Conservation (phyloP, 1,140 invertebrate genomes). For the Drosophila mojavensis region DNA sequence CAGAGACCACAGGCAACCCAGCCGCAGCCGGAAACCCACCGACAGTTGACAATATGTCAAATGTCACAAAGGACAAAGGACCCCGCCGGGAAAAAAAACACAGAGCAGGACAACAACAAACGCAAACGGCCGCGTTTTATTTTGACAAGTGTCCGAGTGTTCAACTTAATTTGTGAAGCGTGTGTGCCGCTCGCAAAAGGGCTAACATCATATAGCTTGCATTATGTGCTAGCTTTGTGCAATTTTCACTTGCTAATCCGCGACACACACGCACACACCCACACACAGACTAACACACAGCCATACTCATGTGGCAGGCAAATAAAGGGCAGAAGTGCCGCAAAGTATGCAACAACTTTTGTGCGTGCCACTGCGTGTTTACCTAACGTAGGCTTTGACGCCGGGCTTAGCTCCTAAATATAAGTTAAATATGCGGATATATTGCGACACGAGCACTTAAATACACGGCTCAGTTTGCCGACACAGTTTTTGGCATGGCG, state of each 20-base stretch:
- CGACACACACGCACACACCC: conserved; percentile 43
- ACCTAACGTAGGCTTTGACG: conserved; percentile 18
- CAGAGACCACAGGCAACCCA: conserved; percentile 1
- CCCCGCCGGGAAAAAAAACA: conserved; percentile 13
- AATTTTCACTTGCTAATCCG: conserved; percentile 72
- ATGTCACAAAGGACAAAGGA: conserved; percentile 70
- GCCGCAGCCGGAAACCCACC: conserved; percentile 12
- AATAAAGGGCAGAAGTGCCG: conserved; percentile 27
- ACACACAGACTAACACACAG: conserved; percentile 6
- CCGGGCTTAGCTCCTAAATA: conserved; percentile 47
- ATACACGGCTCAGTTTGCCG: not conserved
- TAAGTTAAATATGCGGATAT: conserved; percentile 57
- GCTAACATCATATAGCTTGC: conserved; percentile 21
- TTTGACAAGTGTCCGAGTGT: conserved; percentile 81
- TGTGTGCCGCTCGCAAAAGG: conserved; percentile 63
- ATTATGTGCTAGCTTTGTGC: conserved; percentile 51
- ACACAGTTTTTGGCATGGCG: too few species aligned
- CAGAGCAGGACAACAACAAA: conserved; percentile 17
- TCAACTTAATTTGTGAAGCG: conserved; percentile 79
- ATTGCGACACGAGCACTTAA: conserved; percentile 13
- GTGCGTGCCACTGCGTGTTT: conserved; percentile 58
- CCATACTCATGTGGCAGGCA: conserved; percentile 11
- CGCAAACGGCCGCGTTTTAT: conserved; percentile 54
- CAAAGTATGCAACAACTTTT: conserved; percentile 57
- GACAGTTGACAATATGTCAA: conserved; percentile 80